Percentiles rank a stretch among this genome's conserved stretches.
phyloP scores from a whole-genome alignment of 2,113 vertebrate species.

The Reinhardtius hippoglossoides region DNA sequence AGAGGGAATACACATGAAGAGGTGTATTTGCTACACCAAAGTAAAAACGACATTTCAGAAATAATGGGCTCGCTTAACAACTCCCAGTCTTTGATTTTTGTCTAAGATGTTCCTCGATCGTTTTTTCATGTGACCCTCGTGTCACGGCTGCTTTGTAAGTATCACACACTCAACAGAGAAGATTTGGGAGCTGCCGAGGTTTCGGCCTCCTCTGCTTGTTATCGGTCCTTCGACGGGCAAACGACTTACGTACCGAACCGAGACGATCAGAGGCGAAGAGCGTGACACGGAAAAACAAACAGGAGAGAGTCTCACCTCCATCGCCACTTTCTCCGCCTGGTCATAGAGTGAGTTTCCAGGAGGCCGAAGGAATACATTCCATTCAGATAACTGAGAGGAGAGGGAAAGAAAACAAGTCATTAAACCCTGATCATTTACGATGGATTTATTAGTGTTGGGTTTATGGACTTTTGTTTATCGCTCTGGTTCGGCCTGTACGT shows the following conservation, averaged over 20 bases:
- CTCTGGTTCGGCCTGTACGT: too few species aligned
- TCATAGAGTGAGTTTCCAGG: slow-evolving; percentile 90
- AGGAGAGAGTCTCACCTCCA: slow-evolving; percentile 83
- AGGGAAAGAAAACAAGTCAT: neutral
- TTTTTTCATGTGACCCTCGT: slow-evolving; percentile 10
- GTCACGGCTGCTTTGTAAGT: slow-evolving; percentile 9
- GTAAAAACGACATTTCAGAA: slow-evolving; percentile 1
- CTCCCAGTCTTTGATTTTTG: slow-evolving; percentile 11
- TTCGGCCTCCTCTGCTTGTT: neutral
- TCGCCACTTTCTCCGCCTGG: slow-evolving; percentile 89
- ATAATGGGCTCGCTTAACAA: slow-evolving; percentile 7
- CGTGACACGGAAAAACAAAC: neutral
- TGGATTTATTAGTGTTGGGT: neutral
- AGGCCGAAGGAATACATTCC: slow-evolving; percentile 93
- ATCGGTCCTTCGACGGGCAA: neutral
- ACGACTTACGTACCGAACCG: neutral
- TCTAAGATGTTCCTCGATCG: slow-evolving; percentile 2
- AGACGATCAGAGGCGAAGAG: neutral
- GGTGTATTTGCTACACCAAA: neutral
- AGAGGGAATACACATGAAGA: neutral
- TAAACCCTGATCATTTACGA: slow-evolving; percentile 3
- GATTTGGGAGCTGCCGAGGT: neutral
- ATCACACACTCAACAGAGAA: neutral
- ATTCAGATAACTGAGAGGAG: slow-evolving; percentile 87
- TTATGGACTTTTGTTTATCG: too few species aligned